phyloP scores from a whole-genome alignment of 2,113 vertebrate species.

The Ibidorhyncha struthersii region DNA sequence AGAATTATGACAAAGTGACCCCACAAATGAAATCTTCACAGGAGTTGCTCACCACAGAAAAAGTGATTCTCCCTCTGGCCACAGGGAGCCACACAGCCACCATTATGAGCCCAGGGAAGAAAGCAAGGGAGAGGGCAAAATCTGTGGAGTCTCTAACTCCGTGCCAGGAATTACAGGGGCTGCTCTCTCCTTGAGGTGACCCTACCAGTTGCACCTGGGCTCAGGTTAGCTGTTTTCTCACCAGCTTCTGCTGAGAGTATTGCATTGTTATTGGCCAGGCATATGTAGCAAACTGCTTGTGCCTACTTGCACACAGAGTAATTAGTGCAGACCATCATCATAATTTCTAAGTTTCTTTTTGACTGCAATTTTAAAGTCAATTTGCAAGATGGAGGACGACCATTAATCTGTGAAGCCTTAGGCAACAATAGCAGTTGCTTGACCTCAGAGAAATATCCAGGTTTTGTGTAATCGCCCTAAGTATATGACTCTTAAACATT shows the following conservation, averaged over 20 bases:
- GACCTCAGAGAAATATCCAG: neutral
- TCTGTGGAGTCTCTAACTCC: neutral
- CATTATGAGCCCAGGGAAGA: neutral
- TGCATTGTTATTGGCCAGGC: neutral
- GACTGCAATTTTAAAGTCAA: neutral
- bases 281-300: neutral
- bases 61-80: neutral
- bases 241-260: neutral
- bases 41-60: neutral
- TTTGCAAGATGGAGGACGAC: neutral
- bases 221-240: neutral
- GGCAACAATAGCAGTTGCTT: neutral
- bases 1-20: neutral
- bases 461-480: neutral
- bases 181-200: neutral
- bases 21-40: neutral
- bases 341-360: neutral
- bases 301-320: neutral
- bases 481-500: neutral
- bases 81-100: slow-evolving; percentile 7
- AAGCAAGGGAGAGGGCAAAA: neutral
- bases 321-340: neutral
- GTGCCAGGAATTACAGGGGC: neutral
- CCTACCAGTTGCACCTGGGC: neutral
- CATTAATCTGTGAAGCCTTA: neutral